Evolutionary conservation across 2,113 vertebrate genomes (phyloP), one percentile per base, ranked within the genome.

Genomic region (Heliornis fulica): DNA sequence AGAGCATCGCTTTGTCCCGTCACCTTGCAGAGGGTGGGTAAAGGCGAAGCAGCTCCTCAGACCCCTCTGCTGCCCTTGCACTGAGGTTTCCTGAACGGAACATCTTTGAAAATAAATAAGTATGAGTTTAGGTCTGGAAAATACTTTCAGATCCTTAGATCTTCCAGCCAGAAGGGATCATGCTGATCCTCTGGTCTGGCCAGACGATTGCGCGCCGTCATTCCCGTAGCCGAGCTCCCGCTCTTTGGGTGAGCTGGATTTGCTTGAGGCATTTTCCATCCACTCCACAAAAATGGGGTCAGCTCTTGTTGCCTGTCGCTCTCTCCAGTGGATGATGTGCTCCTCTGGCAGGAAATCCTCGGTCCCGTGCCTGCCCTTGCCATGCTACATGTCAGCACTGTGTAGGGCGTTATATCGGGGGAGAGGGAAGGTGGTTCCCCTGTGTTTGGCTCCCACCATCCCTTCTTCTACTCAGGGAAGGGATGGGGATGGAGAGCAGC

Each of bases 191-290:
- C 80, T 1, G 3, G 16, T 48, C 79, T 80, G 86, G 75, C 85
- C 88, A 86, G 79, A 54, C 48, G 10, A 3, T 29, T 29, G 38
- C 1, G 0, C 48, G 84, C 85, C 10, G 2, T 89, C 54, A 3
- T 77, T 91, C 41, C 81, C 0, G 0, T 21, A 86, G 83, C 69
- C 3, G 7, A 86, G 72, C 68, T 93, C 76, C 45, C 38, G 16
- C 32, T 75, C 87, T 76, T 80, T 83, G 63, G 38, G 36, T 12
- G 75, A 96, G 93, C 82, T 88, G 76, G 75, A 32, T 91, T 93
- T 83, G 48, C 46, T 77, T 94, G 90, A 1, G 0, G 59, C 34
- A 3, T 83, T 96, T 91, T 83, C 95, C 82, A 59, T 40, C 53
- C 9, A 0, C 83, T 78, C 77, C 1, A 4, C 5, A 22, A 82